A percentile compares a stretch with the other conserved stretches of the same genome.
These are phyloP conservation scores for Rhopalosiphum padi DNA, from an alignment of 1,140 invertebrate genomes.

Conservation along the genomic window DNA sequence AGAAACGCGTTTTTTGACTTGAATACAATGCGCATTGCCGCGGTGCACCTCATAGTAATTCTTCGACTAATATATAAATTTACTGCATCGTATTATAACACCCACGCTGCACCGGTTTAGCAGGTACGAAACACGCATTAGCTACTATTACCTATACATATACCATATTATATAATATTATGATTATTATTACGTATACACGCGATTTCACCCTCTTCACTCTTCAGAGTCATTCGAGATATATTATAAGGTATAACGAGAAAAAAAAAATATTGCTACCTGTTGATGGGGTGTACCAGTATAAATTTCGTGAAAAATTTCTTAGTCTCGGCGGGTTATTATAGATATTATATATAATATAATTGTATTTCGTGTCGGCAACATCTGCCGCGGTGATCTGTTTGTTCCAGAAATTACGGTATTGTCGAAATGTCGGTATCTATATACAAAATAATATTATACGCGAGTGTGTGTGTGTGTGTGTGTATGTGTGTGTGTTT, in stretches of 20 bases:
- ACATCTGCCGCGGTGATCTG: conserved; percentile 30
- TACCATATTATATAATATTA: background rate
- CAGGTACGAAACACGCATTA: background rate
- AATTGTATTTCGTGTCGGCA: background rate
- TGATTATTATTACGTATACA: background rate
- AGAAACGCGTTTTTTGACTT: conserved; percentile 4
- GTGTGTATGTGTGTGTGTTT: no score
- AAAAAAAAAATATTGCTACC: background rate
- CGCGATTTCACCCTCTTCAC: background rate
- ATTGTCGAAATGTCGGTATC: background rate
- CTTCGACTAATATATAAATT: background rate
- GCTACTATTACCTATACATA: no score
- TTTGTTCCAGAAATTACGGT: conserved; percentile 55
- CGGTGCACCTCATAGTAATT: background rate
- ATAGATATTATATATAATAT: background rate
- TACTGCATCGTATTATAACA: background rate
- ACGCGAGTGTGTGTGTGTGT: background rate
- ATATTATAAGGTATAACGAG: background rate
- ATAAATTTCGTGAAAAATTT: background rate
- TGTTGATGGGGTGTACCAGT: background rate
- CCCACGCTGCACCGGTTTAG: background rate
- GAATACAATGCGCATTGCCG: background rate
- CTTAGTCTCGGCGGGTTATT: background rate
- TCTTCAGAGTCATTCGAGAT: background rate
- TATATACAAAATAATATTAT: background rate